These are phyloP conservation scores for Sebastes dallii DNA, from an alignment of 2,797 vertebrate genomes.

Conservation along the genomic window DNA sequence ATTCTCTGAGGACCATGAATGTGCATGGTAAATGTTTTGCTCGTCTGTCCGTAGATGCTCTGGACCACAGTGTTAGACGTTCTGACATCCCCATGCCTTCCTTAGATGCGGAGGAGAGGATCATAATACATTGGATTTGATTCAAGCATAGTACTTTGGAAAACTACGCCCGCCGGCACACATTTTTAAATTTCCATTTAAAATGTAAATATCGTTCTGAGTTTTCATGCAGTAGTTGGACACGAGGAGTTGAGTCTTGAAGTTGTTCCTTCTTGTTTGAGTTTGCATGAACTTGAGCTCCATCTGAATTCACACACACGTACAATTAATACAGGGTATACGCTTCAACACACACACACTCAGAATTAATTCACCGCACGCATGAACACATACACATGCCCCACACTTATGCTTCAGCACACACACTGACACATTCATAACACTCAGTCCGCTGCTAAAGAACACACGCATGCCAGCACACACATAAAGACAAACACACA, in stretches of 20 bases:
- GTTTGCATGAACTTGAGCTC: constrained; percentile 59
- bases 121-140: not conserved
- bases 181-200: not conserved
- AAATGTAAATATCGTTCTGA: not conserved
- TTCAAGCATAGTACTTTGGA: not conserved
- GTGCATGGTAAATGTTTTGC: not conserved
- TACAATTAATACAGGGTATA: constrained; percentile 62
- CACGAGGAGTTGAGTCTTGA: not conserved
- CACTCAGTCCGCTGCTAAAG: constrained; percentile 8
- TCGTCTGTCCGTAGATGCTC: not conserved
- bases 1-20: not conserved
- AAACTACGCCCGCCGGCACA: too few relatives aligned
- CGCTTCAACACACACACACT: constrained; percentile 71
- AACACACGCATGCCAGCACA: constrained; percentile 8
- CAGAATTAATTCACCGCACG: constrained; percentile 67
- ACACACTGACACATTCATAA: constrained; percentile 51
- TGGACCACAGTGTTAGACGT: not conserved
- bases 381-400: constrained; percentile 61
- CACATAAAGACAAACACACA: constrained; percentile 2
- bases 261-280: constrained; percentile 36
- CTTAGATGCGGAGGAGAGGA: not conserved
- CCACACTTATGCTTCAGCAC: constrained; percentile 55
- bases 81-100: not conserved
- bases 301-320: constrained; percentile 63
- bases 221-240: not conserved